Percentiles rank a stretch among this genome's conserved stretches.
These are phyloP conservation scores for Palloptera scutellata DNA, from an alignment of 2,888 invertebrate species.

Conservation along the genomic window DNA sequence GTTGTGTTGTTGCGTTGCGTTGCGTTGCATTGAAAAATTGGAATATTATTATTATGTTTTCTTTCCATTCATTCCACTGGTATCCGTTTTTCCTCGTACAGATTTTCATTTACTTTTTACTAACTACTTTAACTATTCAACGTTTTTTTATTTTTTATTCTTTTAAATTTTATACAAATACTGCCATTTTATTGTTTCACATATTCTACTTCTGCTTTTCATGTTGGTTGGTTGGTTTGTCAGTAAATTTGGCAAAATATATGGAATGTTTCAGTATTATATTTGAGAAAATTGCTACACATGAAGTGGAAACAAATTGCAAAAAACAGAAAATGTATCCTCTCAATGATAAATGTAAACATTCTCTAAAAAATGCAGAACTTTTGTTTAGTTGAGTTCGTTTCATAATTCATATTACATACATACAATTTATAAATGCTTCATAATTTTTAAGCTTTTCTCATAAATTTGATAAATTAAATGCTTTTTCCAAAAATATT, in stretches of 20 bases:
- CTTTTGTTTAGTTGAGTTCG: slow-evolving; percentile 6
- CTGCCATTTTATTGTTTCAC: not conserved
- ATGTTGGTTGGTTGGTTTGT: slow-evolving; percentile 2
- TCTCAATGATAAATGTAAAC: not conserved
- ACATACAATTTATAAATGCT: slow-evolving; percentile 7
- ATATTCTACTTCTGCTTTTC: not conserved
- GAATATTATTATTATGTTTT: not conserved
- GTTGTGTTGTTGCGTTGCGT: too few species aligned
- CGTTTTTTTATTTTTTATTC: too few species aligned
- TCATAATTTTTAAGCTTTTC: slow-evolving; percentile 3
- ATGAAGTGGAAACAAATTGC: slow-evolving; percentile 1
- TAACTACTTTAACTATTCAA: too few species aligned
- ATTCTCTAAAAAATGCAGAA: slow-evolving; percentile 8
- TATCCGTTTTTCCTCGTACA: too few species aligned
- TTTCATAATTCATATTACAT: too few species aligned
- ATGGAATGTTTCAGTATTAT: slow-evolving; percentile 40
- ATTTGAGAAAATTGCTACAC: slow-evolving; percentile 16
- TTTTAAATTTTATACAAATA: not conserved
- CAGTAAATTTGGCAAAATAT: slow-evolving; percentile 35
- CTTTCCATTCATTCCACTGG: not conserved
- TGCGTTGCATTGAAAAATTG: not conserved
- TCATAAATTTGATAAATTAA: slow-evolving; percentile 26
- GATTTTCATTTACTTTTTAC: too few species aligned
- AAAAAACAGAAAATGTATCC: not conserved
- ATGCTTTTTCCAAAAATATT: slow-evolving; percentile 32